A percentile compares a stretch with the other conserved stretches of the same genome.
These are phyloP conservation scores for Torymus aiolomorphi DNA, from an alignment of 2,888 invertebrate genomes.

Conservation along the genomic window DNA sequence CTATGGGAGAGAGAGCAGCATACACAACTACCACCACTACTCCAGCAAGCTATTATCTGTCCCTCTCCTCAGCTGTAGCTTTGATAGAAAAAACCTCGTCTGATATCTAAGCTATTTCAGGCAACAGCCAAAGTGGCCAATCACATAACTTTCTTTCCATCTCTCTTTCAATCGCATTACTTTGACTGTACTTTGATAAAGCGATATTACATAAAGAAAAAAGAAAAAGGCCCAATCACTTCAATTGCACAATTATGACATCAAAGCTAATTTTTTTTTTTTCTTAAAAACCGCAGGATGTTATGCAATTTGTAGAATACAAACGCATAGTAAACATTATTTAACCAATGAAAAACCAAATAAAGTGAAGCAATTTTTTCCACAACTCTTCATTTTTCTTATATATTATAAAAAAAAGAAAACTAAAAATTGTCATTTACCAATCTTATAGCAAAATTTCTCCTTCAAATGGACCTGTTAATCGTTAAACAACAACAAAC, in stretches of 20 bases:
- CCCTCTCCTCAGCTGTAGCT: conserved; percentile 19
- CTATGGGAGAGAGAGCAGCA: conserved; percentile 21
- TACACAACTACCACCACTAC: conserved; percentile 22
- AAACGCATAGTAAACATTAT: too few species aligned
- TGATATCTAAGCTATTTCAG: conserved; percentile 42
- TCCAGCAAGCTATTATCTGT: conserved; percentile 35
- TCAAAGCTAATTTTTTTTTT: not conserved
- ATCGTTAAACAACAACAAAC: too few species aligned
- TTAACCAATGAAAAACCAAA: too few species aligned
- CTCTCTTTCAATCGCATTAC: conserved; percentile 5
- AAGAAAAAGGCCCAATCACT: too few species aligned
- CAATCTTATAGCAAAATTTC: not conserved
- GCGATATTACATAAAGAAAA: conserved; percentile 20
- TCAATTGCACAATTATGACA: not conserved
- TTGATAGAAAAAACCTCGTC: conserved; percentile 22
- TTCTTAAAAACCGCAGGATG: not conserved
- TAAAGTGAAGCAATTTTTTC: too few species aligned
- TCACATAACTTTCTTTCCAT: conserved; percentile 25
- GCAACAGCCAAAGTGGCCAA: conserved; percentile 28
- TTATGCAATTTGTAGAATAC: conserved; percentile 19
- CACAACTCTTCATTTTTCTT: too few species aligned
- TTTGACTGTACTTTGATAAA: conserved; percentile 13
- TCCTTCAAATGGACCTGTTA: not conserved
- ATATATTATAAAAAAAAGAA: too few species aligned
- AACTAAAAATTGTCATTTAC: too few species aligned